Evolutionary conservation across 2,888 invertebrate genomes (phyloP).

Genomic region (Salpingus planirostris): DNA sequence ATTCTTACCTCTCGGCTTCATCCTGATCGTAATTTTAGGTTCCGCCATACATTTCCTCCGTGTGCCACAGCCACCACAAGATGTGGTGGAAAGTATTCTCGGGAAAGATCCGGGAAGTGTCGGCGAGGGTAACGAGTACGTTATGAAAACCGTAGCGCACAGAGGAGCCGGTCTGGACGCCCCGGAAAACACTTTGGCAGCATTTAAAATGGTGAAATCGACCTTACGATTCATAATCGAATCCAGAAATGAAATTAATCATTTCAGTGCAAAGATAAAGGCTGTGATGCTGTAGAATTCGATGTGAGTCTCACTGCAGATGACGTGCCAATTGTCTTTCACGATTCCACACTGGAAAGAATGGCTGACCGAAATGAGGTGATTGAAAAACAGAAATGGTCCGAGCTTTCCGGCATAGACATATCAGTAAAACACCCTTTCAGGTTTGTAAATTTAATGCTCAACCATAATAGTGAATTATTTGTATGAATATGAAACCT

Average conservation of each 20-base stretch:
- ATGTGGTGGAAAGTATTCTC: slow-evolving; percentile 44
- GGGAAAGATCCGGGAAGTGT: slow-evolving; percentile 44
- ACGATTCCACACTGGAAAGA: slow-evolving; percentile 63
- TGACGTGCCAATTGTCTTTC: slow-evolving; percentile 64
- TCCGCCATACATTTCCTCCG: slow-evolving; percentile 42
- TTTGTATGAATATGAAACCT: no score
- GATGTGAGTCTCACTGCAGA: slow-evolving; percentile 68
- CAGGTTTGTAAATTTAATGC: slow-evolving; percentile 39
- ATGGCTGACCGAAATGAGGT: slow-evolving; percentile 48
- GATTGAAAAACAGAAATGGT: slow-evolving; percentile 53
- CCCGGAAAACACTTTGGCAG: slow-evolving; percentile 70
- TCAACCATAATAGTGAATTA: no score
- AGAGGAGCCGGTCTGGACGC: slow-evolving; percentile 68
- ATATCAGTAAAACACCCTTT: slow-evolving; percentile 62
- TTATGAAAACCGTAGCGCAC: slow-evolving; percentile 61
- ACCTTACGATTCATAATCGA: slow-evolving; percentile 24
- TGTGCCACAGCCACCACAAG: slow-evolving; percentile 43
- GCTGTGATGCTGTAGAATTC: slow-evolving; percentile 68
- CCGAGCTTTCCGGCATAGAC: slow-evolving; percentile 53
- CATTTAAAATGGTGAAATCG: slow-evolving; percentile 63
- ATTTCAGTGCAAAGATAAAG: slow-evolving; percentile 60
- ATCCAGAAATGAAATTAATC: no score
- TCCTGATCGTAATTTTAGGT: slow-evolving; percentile 26
- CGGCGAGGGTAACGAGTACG: slow-evolving; percentile 41
- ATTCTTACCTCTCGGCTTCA: slow-evolving; percentile 30